Evolutionary conservation across 2,113 vertebrate species (phyloP), one percentile per base, ranked within the genome.

Genomic region (Lates calcarifer): DNA sequence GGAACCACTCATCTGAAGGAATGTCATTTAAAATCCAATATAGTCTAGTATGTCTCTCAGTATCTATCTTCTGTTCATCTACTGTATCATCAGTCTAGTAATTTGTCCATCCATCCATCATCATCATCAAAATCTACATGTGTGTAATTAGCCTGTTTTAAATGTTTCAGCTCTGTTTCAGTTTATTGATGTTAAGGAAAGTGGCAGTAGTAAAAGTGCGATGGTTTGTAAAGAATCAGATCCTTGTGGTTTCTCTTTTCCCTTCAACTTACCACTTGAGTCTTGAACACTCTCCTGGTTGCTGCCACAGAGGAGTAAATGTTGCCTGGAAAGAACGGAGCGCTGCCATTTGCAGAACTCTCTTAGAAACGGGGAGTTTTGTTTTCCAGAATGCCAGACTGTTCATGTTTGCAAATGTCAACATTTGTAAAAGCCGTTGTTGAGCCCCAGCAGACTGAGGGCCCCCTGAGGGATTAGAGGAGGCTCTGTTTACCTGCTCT

Each of bases 401-500:
- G 67, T 84, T 88, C 77, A 9, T 93, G 94, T 94, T 95, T 93
- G 93, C 93, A 84, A 83, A 93, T 92, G 94, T 94, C 93, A 93
- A 92, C 92, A 86, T 94, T 94, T 93, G 93, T 94, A 89, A 93
- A 94, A 94, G 91, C 89, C 47, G 79, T 83, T 84, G 85, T 89
- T 93, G 87, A 91, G 87, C 87, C 80, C 56, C 68, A 61, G 91
- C 91, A 93, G 92, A 93, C 93, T 69, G 69, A 83, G 90, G 91
- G 90, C 90, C 93, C 87, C 90, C 75, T 45, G 79, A 84, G 94
- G 94, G 94, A 95, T 95, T 95, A 94, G 90, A 81, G 73, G 67
- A 82, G 90, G 88, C 91, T 93, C 90, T 95, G 87, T 95, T 95
- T 95, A 95, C 93, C 94, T 93, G 94, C 89, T 89, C 87, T 70